A percentile compares a stretch with the other conserved stretches of the same genome.
Conservation (phyloP, 2,797 vertebrate genomes). For the Eidolon dupreanum region DNA sequence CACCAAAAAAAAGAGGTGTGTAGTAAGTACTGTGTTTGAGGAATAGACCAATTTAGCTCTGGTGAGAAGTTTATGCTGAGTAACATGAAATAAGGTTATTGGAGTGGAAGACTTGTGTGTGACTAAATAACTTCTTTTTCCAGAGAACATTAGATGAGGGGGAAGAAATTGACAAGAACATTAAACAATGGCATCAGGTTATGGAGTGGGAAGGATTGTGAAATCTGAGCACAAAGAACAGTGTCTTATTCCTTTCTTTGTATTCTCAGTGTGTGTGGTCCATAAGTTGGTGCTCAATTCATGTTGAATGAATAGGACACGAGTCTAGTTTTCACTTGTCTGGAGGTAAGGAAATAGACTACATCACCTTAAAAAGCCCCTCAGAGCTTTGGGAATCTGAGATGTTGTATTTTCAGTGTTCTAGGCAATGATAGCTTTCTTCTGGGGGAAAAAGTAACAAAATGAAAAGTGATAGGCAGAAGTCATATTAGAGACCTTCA, state of each 20-base stretch:
- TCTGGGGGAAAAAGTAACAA: neutral
- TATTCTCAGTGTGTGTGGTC: neutral
- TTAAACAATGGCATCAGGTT: neutral
- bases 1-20: neutral
- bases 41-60: neutral
- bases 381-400: neutral
- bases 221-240: conserved; percentile 7
- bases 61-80: neutral
- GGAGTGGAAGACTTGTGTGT: neutral
- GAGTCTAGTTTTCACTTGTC: neutral
- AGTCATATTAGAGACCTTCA: neutral
- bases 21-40: neutral
- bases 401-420: neutral
- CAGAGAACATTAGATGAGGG: neutral
- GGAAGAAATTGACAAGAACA: neutral
- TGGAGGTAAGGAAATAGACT: neutral
- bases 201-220: neutral
- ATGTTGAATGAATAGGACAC: neutral
- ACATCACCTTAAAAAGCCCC: neutral
- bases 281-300: neutral
- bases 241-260: neutral
- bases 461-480: neutral
- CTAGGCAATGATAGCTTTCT: neutral
- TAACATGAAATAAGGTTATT: neutral
- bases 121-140: neutral